phyloP scores from a whole-genome alignment of 2,797 vertebrate genomes.

The Acridotheres tristis region DNA sequence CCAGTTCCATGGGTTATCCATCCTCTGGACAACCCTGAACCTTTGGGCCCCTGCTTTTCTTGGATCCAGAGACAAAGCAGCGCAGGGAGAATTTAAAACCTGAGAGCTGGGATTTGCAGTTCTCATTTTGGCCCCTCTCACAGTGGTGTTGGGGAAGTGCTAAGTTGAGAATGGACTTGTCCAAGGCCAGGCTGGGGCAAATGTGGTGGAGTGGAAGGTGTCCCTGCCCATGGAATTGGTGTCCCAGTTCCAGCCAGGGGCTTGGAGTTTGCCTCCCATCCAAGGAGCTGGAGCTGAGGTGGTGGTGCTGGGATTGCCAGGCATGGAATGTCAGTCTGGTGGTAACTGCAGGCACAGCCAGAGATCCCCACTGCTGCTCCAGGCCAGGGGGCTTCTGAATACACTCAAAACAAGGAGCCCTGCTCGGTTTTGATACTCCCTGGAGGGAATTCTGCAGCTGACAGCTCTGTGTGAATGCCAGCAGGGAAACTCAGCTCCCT shows the following conservation, averaged over 20 bases:
- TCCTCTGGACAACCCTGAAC: not conserved
- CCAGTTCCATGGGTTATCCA: not conserved
- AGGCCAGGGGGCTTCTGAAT: not conserved
- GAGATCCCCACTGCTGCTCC: not conserved
- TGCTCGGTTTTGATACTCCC: not conserved
- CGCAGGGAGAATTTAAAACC: not conserved
- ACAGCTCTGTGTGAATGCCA: not conserved
- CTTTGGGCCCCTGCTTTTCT: not conserved
- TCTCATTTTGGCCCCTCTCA: not conserved
- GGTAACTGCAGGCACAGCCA: not conserved
- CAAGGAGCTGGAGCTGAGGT: not conserved
- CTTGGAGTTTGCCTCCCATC: not conserved
- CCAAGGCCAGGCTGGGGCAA: not conserved
- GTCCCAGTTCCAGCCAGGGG: not conserved
- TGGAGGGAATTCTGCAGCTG: not conserved
- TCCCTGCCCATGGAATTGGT: not conserved
- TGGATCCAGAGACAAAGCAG: not conserved
- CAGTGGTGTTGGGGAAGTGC: accelerated
- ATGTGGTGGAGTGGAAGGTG: not conserved
- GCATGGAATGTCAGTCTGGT: no score
- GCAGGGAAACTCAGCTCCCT: conserved; percentile 15
- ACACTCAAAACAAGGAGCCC: not conserved
- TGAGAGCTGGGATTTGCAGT: not conserved
- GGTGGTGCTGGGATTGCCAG: not conserved
- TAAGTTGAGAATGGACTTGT: not conserved